Percentiles rank a stretch among this genome's conserved stretches.
phyloP scores from a whole-genome alignment of 2,888 invertebrate genomes.

The Acanthoscelides obtectus region DNA sequence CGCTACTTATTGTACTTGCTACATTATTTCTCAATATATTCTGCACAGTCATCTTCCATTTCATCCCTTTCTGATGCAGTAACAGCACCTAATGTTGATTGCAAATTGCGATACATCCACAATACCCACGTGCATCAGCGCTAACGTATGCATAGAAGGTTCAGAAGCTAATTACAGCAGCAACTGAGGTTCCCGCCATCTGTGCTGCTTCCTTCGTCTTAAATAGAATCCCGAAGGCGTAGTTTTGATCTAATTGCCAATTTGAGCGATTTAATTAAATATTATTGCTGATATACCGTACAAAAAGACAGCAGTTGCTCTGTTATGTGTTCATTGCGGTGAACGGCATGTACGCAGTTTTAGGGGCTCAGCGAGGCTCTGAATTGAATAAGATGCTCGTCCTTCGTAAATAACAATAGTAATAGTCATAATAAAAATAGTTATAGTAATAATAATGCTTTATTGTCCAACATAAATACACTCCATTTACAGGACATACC shows the following conservation, averaged over 20 bases:
- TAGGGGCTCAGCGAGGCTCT: not conserved
- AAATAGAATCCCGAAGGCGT: not conserved
- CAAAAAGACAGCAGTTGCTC: not conserved
- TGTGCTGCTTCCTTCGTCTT: too few species aligned
- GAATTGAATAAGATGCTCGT: too few species aligned
- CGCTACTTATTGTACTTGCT: too few species aligned
- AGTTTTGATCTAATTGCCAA: constrained; percentile 9
- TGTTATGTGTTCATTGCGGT: not conserved
- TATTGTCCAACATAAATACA: too few species aligned
- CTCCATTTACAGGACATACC: too few species aligned
- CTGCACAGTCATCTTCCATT: not conserved
- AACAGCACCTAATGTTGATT: not conserved
- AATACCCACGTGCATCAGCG: not conserved
- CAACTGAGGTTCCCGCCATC: not conserved
- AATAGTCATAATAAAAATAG: too few species aligned
- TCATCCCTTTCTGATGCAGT: not conserved
- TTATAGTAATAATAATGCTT: too few species aligned
- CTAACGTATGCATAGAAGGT: not conserved
- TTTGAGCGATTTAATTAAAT: constrained; percentile 3
- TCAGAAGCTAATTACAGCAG: not conserved
- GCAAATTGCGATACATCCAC: not conserved
- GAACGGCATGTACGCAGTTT: not conserved
- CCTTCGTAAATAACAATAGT: too few species aligned
- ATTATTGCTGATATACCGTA: not conserved
- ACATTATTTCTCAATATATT: too few species aligned